Base-by-base conservation (phyloP, 2,888 invertebrate genomes). In the Cosmia trapezina region DNA sequence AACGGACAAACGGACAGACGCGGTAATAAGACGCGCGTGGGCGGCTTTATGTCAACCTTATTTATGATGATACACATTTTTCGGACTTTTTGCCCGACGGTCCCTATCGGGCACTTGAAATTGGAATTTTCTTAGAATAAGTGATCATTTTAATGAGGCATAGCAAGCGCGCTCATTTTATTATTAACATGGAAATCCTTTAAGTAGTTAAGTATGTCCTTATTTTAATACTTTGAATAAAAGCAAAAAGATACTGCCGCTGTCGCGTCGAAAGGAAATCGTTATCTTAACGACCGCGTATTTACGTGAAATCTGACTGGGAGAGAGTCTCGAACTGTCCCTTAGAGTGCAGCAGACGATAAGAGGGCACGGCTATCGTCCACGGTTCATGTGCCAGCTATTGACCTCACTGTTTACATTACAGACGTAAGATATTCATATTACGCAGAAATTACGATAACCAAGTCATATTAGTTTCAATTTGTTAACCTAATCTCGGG, bases 1-100 rank as follows among this genome's bases (percentile, higher is more conserved):
- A 96, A 95, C 95, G 94, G 91, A 94, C 95, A 91, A 91, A 94
- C 95, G 91, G 93, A 95, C 95, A 93, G 94, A 91, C 94, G 93
- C 93, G 94, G 91, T 95, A 95, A 95, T 95, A 95, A 95, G 95
- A 93, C 91, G 92, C 94, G 95, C 94, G 96, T 95, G 94, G 96
- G 96, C 93, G 94, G 94, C 93, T 93, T 92, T 93, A 93, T 94
- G 95, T 95, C 95, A 94, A 94, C 94, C 93, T 94, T 95, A 95
- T 96, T 96, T 95, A 96, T 95, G 94, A 95, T 91, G 92, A 91
- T 91, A 90, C 86, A 91, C 89, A 90, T 91, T 93, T 92, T 92
- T 90, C 87, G 88, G 86, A 89, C 91, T 91, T 92, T 92, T 91
- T 90, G 86, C 91, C 87, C 78, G 85, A 86, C 90, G 87, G 91